Evolutionary conservation across 37 sponge, comb jelly and placozoan genomes (phyloP), one percentile per base, ranked within the genome.

Genomic region (Ianthella basta): DNA sequence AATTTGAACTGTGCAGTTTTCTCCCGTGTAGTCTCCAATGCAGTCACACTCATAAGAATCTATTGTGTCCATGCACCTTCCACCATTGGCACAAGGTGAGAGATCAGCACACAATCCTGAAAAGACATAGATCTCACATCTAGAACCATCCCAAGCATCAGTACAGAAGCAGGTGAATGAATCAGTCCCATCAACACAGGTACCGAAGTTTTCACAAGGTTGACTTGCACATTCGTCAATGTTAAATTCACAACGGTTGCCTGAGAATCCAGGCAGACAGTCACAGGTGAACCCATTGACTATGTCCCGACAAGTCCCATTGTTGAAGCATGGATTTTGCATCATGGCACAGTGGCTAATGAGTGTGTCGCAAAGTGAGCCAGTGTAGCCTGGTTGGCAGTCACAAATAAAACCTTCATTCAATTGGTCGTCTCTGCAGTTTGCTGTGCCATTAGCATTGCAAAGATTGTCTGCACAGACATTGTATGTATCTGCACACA

Each of bases 381-480:
- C 92, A 81, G 34, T 80, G 65, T 83, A 89, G 24, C 87, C 92
- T 56, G 1, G 35, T 79, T 44, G 14, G 81, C 91, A 91, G 36
- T 36, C 23, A 30, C 91, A 91, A 39, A 24, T 75, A 41, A 40
- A 75, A 10, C 0, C 41, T 13, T 19, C 23, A 40, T 41, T 19
- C 12, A 14, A 24, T 2, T 3, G 53, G 10, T 75, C 37, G 25
- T 75, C 25, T 5, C 2, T 50, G 25, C 78, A 75, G 1, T 13
- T 1, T 1, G 21, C 54, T 39, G 44, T 53, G 24, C 40, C n/a
- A 24, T 6, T 30, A 1, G 54, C 21, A 25, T 39, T 40, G 44
- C n/a, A 61, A 2, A 8, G 50, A 8, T 44, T 44, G 50, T 44
- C 50, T 8, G 3, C 50, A 44, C 50, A 44, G 8, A 44, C 8